These are phyloP conservation scores for Aleiodes sp. DNA, from an alignment of 1,140 invertebrate genomes.

Conservation along the genomic window DNA sequence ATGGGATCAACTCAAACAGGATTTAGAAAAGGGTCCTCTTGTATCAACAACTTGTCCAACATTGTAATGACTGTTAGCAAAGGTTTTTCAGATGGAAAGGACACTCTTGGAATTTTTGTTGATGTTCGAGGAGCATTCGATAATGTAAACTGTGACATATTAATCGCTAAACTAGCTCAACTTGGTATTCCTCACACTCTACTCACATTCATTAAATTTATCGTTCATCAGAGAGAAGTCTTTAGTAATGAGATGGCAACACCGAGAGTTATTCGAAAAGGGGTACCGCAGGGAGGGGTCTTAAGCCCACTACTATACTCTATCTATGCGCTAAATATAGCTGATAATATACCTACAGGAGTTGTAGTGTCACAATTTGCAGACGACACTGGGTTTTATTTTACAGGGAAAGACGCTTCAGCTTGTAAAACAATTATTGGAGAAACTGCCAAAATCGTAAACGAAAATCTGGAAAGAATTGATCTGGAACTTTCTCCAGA, in stretches of 20 bases:
- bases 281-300: not conserved
- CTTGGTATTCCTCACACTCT: not conserved
- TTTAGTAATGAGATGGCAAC: not conserved
- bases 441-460: no score
- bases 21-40: not conserved
- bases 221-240: not conserved
- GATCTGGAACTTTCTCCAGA: not conserved
- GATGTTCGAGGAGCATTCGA: constrained; percentile 15
- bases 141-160: constrained; percentile 21
- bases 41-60: not conserved
- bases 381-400: not conserved
- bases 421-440: no score
- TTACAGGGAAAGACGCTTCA: no score
- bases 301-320: not conserved
- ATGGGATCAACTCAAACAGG: not conserved
- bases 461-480: no score
- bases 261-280: not conserved
- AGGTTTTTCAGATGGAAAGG: not conserved
- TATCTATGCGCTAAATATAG: not conserved
- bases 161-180: not conserved
- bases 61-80: not conserved
- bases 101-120: not conserved
- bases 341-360: not conserved
- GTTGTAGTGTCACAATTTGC: not conserved
- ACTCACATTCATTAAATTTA: constrained; percentile 1